phyloP scores from a whole-genome alignment of 2,888 invertebrate genomes.

The Hydraecia micacea region DNA sequence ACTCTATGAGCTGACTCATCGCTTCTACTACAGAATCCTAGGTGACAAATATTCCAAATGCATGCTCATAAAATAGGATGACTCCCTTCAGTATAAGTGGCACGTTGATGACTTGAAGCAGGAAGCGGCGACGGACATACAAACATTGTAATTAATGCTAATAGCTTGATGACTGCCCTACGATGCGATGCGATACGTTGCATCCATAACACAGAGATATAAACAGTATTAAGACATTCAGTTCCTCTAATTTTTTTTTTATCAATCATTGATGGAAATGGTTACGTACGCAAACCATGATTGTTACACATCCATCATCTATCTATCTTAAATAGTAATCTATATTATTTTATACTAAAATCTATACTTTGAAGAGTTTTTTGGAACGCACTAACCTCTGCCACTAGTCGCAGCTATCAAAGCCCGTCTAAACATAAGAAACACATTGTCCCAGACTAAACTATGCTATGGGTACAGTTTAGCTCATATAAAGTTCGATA shows the following conservation, averaged over 20 bases:
- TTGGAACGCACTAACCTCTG: too few species aligned
- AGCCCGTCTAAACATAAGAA: background rate
- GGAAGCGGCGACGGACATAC: conserved; percentile 82
- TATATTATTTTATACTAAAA: too few species aligned
- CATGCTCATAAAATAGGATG: conserved; percentile 40
- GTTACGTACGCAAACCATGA: too few species aligned
- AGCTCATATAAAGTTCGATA: too few species aligned
- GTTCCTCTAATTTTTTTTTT: too few species aligned
- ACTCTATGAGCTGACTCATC: conserved; percentile 10
- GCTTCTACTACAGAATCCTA: background rate
- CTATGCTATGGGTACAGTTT: background rate
- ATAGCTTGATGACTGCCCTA: conserved; percentile 71
- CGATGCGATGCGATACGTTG: conserved; percentile 36
- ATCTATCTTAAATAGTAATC: too few species aligned
- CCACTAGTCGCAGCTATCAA: background rate
- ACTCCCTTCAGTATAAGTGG: conserved; percentile 53
- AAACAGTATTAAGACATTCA: background rate
- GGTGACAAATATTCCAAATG: conserved; percentile 40
- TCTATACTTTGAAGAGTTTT: too few species aligned
- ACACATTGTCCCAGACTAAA: background rate
- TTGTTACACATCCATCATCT: too few species aligned
- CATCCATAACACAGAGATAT: conserved; percentile 1
- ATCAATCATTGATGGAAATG: too few species aligned
- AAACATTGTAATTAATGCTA: conserved; percentile 83
- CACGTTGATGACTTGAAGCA: conserved; percentile 64